phyloP scores from a whole-genome alignment of 2,113 vertebrate species.

The Syrrhaptes paradoxus region DNA sequence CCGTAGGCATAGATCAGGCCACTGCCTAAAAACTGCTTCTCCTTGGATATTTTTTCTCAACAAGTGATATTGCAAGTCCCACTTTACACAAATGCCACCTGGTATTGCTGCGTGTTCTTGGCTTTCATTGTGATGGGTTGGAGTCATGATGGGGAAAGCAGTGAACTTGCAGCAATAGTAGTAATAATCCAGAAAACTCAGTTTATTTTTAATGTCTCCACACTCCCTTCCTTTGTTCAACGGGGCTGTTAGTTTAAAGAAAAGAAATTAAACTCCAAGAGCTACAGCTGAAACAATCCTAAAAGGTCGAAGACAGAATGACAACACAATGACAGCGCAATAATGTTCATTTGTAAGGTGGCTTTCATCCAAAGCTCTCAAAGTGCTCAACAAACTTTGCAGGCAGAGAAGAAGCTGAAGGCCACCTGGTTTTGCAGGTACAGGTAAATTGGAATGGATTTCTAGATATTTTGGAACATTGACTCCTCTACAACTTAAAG shows the following conservation, averaged over 20 bases:
- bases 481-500: not conserved
- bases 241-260: not conserved
- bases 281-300: not conserved
- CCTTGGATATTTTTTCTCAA: not conserved
- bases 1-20: not conserved
- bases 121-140: not conserved
- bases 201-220: slow-evolving; percentile 6
- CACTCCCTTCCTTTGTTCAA: not conserved
- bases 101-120: not conserved
- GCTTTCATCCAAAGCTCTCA: not conserved
- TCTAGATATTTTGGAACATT: not conserved
- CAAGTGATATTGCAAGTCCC: not conserved
- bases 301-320: not conserved
- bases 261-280: not conserved
- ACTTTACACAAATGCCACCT: not conserved
- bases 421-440: not conserved
- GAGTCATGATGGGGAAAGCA: not conserved
- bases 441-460: not conserved
- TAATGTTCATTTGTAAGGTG: not conserved
- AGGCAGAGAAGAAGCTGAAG: not conserved
- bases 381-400: not conserved
- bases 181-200: not conserved
- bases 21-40: not conserved
- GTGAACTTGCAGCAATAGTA: not conserved
- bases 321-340: not conserved